Evolutionary conservation across 2,113 vertebrate genomes (phyloP), one percentile per base, ranked within the genome.

Genomic region (Paratilapia polleni): DNA sequence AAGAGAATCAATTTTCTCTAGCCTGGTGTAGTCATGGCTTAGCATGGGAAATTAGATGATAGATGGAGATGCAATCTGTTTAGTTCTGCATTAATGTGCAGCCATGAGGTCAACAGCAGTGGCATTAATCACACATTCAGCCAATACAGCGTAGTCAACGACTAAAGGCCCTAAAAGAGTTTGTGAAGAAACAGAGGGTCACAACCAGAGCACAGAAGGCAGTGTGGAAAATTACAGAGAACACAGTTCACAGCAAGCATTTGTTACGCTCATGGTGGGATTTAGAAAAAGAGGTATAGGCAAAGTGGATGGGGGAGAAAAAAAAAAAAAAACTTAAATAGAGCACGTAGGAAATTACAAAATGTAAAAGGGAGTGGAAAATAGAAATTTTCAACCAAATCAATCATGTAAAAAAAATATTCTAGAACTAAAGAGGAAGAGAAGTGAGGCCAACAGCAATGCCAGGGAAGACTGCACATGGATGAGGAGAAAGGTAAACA

Each of bases 11-110:
- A 85, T 92, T 92, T 85, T 85, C 77, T 49, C 64, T 59, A 58
- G 82, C 82, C 57, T 73, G 54, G 41, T 86, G 64, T 79, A 68
- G 82, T 61, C 12, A 11, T 8, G 8, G 66, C 34, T 90, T 66
- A 87, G 81, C 77, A 79, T 66, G 58, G 43, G 56, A 86, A 88
- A 94, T 87, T 54, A 83, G 77, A 88, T 91, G 90, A 92, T 89
- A 83, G 86, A 93, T 89, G 85, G 78, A 84, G 88, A 86, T 56
- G 75, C 62, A 85, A 86, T 88, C 80, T 75, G 78, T 92, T 90
- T 83, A 90, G 84, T 78, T 92, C 77, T 74, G 89, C 84, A 80
- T 90, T 89, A 87, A 90, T 89, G 85, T 90, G 90, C 78, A 85
- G 80, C 88, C 79, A 83, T 58, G 76, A 91, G 87, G 86, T 92